A percentile compares a stretch with the other conserved stretches of the same genome.
Conservation (phyloP, 2,797 vertebrate species). For the Gallirallus australis region DNA sequence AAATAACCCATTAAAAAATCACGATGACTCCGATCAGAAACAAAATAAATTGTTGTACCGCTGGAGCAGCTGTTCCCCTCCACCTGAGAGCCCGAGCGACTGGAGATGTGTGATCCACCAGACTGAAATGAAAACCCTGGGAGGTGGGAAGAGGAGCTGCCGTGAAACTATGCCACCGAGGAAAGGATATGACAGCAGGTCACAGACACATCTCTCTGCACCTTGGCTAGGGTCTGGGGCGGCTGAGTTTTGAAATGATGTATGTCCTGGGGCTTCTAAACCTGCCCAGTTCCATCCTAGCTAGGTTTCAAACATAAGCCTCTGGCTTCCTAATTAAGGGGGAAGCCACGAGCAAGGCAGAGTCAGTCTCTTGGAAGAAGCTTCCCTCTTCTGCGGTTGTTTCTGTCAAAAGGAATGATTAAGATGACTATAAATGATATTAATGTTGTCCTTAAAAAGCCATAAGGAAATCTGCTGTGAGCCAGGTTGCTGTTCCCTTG, state of each 20-base stretch:
- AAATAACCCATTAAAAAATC: slow-evolving; percentile 36
- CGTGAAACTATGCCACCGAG: rapidly evolving
- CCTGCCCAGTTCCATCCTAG: background rate
- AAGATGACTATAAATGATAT: slow-evolving; percentile 10
- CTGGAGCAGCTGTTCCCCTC: slow-evolving; percentile 4
- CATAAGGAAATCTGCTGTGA: slow-evolving; percentile 34
- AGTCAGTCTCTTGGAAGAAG: background rate
- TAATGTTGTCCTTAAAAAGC: slow-evolving; percentile 44
- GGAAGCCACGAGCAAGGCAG: background rate
- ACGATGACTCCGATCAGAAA: background rate
- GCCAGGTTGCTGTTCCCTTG: background rate
- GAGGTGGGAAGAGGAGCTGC: background rate
- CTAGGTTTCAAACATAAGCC: background rate
- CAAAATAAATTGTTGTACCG: background rate
- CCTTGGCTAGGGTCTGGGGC: background rate
- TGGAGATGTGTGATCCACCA: background rate
- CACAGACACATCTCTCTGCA: background rate
- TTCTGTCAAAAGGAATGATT: slow-evolving; percentile 34
- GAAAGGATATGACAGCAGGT: background rate
- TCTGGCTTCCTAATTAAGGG: background rate
- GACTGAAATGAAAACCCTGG: background rate
- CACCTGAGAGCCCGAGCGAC: background rate
- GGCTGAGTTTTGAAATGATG: background rate
- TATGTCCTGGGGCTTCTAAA: background rate
- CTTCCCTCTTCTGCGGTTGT: background rate